These are phyloP conservation scores for Cynoglossus semilaevis DNA, from an alignment of 2,113 vertebrate species.

Conservation along the genomic window DNA sequence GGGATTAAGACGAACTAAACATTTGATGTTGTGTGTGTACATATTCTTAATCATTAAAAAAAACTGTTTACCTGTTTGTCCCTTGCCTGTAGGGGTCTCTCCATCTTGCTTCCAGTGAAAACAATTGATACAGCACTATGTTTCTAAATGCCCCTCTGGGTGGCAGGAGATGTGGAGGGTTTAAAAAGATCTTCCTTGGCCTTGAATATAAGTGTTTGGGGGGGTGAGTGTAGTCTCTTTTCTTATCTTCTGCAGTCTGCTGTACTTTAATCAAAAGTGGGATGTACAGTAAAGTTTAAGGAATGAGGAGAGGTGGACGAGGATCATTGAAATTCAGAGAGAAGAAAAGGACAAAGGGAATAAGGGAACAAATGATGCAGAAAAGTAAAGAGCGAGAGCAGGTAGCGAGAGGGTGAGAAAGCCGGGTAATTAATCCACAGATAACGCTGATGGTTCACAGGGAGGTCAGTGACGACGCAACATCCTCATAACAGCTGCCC, in stretches of 20 bases:
- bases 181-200: conserved; percentile 47
- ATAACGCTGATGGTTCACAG: conserved; percentile 54
- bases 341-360: conserved; percentile 15
- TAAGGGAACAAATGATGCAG: neutral
- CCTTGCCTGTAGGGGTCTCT: conserved; percentile 39
- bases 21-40: too few species aligned
- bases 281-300: too few species aligned
- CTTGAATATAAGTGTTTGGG: too few species aligned
- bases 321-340: conserved; percentile 37
- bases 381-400: conserved; percentile 4
- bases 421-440: conserved; percentile 53
- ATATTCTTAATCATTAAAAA: too few species aligned
- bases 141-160: conserved; percentile 33
- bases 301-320: neutral
- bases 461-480: conserved; percentile 48
- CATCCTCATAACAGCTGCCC: conserved; percentile 44
- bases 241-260: conserved; percentile 17
- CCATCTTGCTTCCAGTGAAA: conserved; percentile 34
- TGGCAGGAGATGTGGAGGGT: conserved; percentile 16
- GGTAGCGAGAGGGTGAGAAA: conserved; percentile 20
- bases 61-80: too few species aligned
- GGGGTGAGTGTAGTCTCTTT: too few species aligned
- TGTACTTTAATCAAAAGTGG: conserved; percentile 10
- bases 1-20: too few species aligned
- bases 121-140: conserved; percentile 44